Evolutionary conservation across 2,113 vertebrate species (phyloP).

Genomic region (Castor canadensis): DNA sequence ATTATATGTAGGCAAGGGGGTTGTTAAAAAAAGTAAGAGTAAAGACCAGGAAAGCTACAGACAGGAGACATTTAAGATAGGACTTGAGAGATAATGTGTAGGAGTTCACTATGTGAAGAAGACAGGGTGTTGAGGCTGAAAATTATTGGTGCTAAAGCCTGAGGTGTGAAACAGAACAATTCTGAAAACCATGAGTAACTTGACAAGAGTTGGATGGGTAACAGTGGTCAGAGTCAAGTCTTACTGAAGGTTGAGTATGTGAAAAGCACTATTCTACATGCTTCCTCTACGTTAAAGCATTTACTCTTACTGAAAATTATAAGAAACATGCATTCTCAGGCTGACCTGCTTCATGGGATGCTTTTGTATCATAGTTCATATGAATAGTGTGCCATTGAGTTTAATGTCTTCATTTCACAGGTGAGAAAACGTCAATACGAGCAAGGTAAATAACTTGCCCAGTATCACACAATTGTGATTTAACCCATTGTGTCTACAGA

Average conservation of each 20-base stretch:
- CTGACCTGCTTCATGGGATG: not conserved
- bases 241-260: not conserved
- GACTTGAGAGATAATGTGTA: not conserved
- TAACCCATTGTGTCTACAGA: not conserved
- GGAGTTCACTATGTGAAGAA: not conserved
- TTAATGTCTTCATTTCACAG: not conserved
- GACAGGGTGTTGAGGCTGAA: not conserved
- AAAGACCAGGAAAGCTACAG: not conserved
- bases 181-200: not conserved
- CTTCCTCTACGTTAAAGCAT: accelerated
- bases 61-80: not conserved
- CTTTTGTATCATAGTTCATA: not conserved
- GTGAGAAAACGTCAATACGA: not conserved
- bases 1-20: accelerated
- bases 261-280: not conserved
- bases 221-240: not conserved
- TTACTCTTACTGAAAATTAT: not conserved
- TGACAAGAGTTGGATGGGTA: not conserved
- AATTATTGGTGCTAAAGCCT: not conserved
- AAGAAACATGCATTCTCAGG: not conserved
- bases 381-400: not conserved
- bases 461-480: not conserved
- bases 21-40: not conserved
- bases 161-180: not conserved
- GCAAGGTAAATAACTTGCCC: not conserved